These are phyloP conservation scores for Chelmon rostratus DNA, from an alignment of 2,797 vertebrate genomes.

Conservation along the genomic window DNA sequence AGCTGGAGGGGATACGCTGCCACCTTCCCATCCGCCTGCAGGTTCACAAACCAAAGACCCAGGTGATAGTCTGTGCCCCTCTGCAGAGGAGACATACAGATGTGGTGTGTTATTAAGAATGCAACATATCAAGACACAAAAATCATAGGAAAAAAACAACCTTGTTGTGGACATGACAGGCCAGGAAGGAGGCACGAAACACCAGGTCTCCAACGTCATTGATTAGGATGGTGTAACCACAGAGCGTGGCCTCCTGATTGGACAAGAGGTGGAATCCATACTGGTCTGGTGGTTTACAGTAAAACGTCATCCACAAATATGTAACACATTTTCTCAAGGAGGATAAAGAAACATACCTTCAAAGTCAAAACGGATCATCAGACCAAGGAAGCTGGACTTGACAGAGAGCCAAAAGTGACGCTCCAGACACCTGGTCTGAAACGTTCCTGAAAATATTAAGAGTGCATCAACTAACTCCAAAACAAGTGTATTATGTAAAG, in stretches of 20 bases:
- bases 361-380: slow-evolving; percentile 59
- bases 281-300: slow-evolving; percentile 56
- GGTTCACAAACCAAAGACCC: slow-evolving; percentile 76
- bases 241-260: slow-evolving; percentile 55
- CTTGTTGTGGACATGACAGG: slow-evolving; percentile 75
- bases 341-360: slow-evolving; percentile 57
- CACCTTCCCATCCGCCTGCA: slow-evolving; percentile 59
- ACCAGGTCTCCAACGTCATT: slow-evolving; percentile 72
- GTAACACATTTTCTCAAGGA: background rate
- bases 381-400: slow-evolving; percentile 59
- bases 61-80: slow-evolving; percentile 75
- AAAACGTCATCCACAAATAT: background rate
- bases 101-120: background rate
- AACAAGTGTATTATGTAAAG: background rate
- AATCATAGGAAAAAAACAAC: slow-evolving; percentile 23
- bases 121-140: background rate
- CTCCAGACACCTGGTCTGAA: slow-evolving; percentile 71
- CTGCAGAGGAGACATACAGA: slow-evolving; percentile 48
- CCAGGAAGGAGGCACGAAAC: slow-evolving; percentile 79
- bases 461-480: background rate
- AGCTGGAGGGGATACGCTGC: slow-evolving; percentile 73
- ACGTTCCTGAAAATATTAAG: slow-evolving; percentile 56
- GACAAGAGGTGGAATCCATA: slow-evolving; percentile 63
- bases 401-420: slow-evolving; percentile 76
- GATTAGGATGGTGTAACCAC: slow-evolving; percentile 75